Evolutionary conservation across 64 coral and sea anemone species (phyloP).

Genomic region (Montipora efflorescens): DNA sequence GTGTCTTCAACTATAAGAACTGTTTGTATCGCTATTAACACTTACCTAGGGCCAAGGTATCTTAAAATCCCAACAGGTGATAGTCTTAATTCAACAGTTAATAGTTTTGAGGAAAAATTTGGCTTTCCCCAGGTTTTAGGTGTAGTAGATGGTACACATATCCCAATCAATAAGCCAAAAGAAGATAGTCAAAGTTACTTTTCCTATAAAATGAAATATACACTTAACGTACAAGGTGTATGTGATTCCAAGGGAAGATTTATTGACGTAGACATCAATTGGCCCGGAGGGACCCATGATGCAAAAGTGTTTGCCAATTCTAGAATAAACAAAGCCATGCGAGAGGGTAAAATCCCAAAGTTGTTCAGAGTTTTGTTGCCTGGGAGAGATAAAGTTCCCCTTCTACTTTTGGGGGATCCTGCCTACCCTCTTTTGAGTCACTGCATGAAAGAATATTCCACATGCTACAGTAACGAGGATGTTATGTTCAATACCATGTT

Average conservation of each 20-base stretch:
- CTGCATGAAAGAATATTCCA: too few species aligned
- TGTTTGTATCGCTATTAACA: slow-evolving; percentile 66
- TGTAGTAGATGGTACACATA: slow-evolving; percentile 37
- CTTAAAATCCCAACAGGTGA: slow-evolving; percentile 58
- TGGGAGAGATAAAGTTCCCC: too few species aligned
- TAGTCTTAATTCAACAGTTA: slow-evolving; percentile 31
- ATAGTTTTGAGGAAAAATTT: slow-evolving; percentile 58
- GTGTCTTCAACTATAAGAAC: slow-evolving; percentile 48
- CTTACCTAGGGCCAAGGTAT: slow-evolving; percentile 71
- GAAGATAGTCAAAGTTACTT: slow-evolving; percentile 64
- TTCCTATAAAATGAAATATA: slow-evolving; percentile 74
- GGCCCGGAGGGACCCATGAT: slow-evolving; percentile 76
- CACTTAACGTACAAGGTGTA: slow-evolving; percentile 68
- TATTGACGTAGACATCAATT: slow-evolving; percentile 73
- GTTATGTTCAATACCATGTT: slow-evolving; percentile 13
- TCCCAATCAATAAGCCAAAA: slow-evolving; percentile 33
- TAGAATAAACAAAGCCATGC: slow-evolving; percentile 30
- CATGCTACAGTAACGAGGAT: too few species aligned
- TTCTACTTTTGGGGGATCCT: too few species aligned
- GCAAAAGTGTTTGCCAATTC: slow-evolving; percentile 67
- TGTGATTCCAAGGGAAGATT: slow-evolving; percentile 69
- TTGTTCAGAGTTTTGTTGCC: too few species aligned
- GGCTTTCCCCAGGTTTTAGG: slow-evolving; percentile 65
- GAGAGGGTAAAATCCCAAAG: too few species aligned
- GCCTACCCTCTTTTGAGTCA: too few species aligned